These are phyloP conservation scores for Hypercompe scribonia DNA, from an alignment of 2,888 invertebrate genomes.

Conservation along the genomic window DNA sequence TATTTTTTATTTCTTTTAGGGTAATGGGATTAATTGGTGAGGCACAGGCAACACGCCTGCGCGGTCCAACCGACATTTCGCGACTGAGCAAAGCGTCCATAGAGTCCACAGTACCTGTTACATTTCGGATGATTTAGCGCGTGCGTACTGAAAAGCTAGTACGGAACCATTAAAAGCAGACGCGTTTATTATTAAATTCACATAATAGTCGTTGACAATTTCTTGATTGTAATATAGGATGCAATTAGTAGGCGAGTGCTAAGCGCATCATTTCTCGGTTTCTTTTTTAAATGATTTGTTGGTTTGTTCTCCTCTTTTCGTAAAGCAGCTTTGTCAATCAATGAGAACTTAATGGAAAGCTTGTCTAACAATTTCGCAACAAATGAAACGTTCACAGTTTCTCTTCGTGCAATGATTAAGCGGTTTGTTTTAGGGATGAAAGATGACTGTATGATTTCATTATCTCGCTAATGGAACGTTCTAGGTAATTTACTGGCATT, in stretches of 20 bases:
- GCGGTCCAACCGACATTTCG: conserved; percentile 66
- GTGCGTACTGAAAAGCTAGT: conserved; percentile 61
- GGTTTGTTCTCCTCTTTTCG: conserved; percentile 26
- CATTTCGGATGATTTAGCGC: conserved; percentile 66
- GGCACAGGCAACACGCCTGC: conserved; percentile 72
- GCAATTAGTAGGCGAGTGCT: conserved; percentile 47
- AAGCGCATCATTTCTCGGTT: conserved; percentile 32
- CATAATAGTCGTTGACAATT: conserved; percentile 60
- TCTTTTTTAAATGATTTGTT: conserved; percentile 32
- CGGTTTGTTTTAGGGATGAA: conserved; percentile 23
- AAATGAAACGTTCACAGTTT: conserved; percentile 22
- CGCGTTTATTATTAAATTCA: conserved; percentile 62
- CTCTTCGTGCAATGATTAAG: conserved; percentile 22
- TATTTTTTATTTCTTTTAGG: conserved; percentile 51
- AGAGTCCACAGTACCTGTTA: conserved; percentile 71
- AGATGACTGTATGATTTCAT: conserved; percentile 17
- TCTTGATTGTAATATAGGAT: conserved; percentile 50
- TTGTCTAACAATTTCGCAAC: conserved; percentile 21
- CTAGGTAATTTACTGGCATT: conserved; percentile 3
- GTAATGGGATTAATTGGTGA: conserved; percentile 44
- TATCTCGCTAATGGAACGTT: conserved; percentile 17
- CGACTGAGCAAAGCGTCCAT: conserved; percentile 72
- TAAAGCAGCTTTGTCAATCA: conserved; percentile 40
- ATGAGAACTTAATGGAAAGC: conserved; percentile 24
- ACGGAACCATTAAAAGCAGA: conserved; percentile 56